phyloP scores from a whole-genome alignment of 1,140 invertebrate genomes.

The Cephus cinctus region DNA sequence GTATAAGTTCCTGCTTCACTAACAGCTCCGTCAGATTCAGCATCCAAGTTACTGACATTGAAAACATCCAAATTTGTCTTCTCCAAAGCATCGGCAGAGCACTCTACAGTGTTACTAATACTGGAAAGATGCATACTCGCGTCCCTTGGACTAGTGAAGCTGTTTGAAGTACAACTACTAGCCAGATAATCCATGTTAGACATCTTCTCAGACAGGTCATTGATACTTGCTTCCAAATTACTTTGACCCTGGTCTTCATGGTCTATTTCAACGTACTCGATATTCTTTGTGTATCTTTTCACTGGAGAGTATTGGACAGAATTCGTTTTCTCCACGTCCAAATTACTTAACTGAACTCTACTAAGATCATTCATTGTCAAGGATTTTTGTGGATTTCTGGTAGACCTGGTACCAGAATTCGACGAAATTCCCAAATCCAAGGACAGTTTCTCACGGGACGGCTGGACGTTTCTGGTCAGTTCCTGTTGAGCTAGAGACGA shows the following conservation, averaged over 20 bases:
- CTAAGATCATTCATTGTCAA: slow-evolving; percentile 38
- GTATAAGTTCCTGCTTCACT: slow-evolving; percentile 88
- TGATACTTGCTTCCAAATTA: slow-evolving; percentile 13
- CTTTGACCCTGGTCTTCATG: slow-evolving; percentile 23
- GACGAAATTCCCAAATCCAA: slow-evolving; percentile 22
- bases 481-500: slow-evolving; percentile 24
- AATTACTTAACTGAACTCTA: slow-evolving; percentile 25
- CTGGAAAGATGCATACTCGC: slow-evolving; percentile 19
- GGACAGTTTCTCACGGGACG: slow-evolving; percentile 24
- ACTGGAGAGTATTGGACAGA: slow-evolving; percentile 27
- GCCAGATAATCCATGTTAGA: slow-evolving; percentile 30
- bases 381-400: slow-evolving; percentile 27
- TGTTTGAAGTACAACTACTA: slow-evolving; percentile 19
- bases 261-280: slow-evolving; percentile 27
- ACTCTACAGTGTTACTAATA: slow-evolving; percentile 24
- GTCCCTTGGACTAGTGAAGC: slow-evolving; percentile 12
- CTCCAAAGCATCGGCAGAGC: slow-evolving; percentile 13
- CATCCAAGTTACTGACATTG: slow-evolving; percentile 36
- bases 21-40: slow-evolving; percentile 59
- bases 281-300: slow-evolving; percentile 40
- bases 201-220: slow-evolving; percentile 27
- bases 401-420: slow-evolving; percentile 12
- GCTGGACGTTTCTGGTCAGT: slow-evolving; percentile 15
- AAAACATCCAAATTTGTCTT: slow-evolving; percentile 35
- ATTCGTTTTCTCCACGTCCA: slow-evolving; percentile 23